These are phyloP conservation scores for Pangasius mekongensis DNA, from an alignment of 2,797 vertebrate species.

Conservation along the genomic window DNA sequence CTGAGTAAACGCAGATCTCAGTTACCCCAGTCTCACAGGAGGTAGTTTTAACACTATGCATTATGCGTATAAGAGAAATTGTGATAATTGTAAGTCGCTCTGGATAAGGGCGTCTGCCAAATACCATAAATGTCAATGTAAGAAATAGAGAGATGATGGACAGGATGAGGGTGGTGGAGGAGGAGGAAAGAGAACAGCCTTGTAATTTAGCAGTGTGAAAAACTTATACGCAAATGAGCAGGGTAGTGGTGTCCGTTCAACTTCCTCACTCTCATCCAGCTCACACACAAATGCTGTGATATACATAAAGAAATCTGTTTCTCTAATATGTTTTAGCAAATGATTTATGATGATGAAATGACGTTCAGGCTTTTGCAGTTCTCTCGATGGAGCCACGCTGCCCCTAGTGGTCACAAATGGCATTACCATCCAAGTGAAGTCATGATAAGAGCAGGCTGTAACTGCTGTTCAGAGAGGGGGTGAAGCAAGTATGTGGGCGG, in stretches of 20 bases:
- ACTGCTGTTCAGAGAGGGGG: background rate
- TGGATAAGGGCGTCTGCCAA: too few relatives aligned
- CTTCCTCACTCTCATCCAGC: background rate
- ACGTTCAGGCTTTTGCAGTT: background rate
- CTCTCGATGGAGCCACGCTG: constrained; percentile 4
- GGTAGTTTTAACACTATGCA: background rate
- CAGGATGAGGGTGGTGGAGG: background rate
- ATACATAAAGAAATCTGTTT: background rate
- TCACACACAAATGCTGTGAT: background rate
- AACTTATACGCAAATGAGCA: background rate
- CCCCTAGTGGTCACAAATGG: constrained; percentile 16
- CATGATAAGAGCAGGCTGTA: constrained; percentile 15
- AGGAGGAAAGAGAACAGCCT: background rate
- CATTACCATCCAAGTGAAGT: background rate
- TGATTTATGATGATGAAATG: background rate
- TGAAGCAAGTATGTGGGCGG: constrained; percentile 13
- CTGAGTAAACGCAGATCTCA: background rate
- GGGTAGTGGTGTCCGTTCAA: background rate
- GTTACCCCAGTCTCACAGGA: background rate
- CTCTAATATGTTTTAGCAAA: background rate
- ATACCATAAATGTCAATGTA: too few relatives aligned
- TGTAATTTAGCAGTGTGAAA: background rate
- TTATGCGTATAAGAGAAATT: background rate
- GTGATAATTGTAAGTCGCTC: too few relatives aligned
- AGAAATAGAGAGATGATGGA: background rate